phyloP scores from a whole-genome alignment of 2,113 vertebrate genomes.

The Menura novaehollandiae region DNA sequence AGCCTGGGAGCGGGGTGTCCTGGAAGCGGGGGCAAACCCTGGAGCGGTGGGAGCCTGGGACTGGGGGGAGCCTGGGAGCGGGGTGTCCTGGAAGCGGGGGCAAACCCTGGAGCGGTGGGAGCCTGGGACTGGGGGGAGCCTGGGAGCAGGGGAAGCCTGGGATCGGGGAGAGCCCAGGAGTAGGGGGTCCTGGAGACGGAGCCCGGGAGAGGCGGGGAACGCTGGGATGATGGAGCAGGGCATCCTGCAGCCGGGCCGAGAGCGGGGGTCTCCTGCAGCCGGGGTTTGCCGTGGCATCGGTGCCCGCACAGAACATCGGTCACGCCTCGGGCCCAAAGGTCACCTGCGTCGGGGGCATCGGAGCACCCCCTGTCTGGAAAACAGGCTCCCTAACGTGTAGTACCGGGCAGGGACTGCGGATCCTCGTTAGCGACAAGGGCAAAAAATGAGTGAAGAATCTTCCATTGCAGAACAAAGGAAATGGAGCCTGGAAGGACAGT shows the following conservation, averaged over 20 bases:
- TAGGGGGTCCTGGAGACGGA: neutral
- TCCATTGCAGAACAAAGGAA: no score
- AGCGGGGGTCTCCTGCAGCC: neutral
- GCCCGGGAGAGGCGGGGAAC: neutral
- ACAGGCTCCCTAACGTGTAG: neutral
- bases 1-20: no score
- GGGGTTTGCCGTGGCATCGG: neutral
- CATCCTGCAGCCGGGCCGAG: neutral
- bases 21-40: no score
- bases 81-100: no score
- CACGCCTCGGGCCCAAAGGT: neutral
- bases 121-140: no score
- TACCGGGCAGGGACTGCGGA: neutral
- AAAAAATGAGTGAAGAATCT: accelerated
- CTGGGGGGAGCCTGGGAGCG: no score
- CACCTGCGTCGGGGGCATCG: neutral
- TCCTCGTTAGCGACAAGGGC: neutral
- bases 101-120: accelerated
- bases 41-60: neutral
- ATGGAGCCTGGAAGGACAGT: neutral
- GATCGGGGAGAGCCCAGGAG: neutral
- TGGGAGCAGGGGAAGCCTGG: neutral
- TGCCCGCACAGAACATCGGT: neutral
- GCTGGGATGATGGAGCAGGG: neutral
- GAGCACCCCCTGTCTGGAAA: neutral